Evolutionary conservation across 2,113 vertebrate genomes (phyloP).

Genomic region (Osmerus eperlanus): DNA sequence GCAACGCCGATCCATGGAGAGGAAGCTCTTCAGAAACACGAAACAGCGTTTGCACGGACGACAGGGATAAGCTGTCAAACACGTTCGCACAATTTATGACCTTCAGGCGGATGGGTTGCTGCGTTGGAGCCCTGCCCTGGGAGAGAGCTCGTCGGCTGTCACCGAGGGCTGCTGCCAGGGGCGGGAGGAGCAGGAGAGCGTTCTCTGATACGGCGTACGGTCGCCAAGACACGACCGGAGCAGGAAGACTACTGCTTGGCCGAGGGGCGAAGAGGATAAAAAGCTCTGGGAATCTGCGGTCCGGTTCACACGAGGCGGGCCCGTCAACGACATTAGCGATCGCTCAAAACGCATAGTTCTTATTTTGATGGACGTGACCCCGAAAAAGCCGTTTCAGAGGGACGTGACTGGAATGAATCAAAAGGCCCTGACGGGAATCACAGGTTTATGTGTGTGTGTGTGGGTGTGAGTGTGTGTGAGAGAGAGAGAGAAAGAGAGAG

Average conservation of each 20-base stretch:
- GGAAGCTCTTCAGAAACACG: too few relatives aligned
- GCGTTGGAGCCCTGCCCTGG: too few relatives aligned
- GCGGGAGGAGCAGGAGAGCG: neutral
- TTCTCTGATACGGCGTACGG: slow-evolving; percentile 32
- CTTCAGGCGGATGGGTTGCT: too few relatives aligned
- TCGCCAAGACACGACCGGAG: slow-evolving; percentile 39
- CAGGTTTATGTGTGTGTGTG: too few relatives aligned
- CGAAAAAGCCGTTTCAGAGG: neutral
- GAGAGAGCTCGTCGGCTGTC: neutral
- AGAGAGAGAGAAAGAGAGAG: too few relatives aligned
- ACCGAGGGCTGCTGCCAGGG: neutral
- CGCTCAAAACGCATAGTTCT: neutral
- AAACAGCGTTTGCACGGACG: too few relatives aligned
- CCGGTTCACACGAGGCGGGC: neutral
- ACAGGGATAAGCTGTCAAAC: too few relatives aligned
- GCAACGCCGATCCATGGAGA: too few relatives aligned
- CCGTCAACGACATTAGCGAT: neutral
- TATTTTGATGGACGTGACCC: too few relatives aligned
- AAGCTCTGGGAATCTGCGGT: slow-evolving; percentile 20
- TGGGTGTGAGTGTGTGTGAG: too few relatives aligned
- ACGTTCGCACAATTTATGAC: too few relatives aligned
- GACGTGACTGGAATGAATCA: neutral
- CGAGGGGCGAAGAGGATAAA: slow-evolving; percentile 23
- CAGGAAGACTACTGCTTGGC: slow-evolving; percentile 27
- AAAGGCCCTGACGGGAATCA: too few relatives aligned